A percentile compares a stretch with the other conserved stretches of the same genome.
Conservation (phyloP, 2,888 invertebrate genomes). For the Agriopis marginaria region DNA sequence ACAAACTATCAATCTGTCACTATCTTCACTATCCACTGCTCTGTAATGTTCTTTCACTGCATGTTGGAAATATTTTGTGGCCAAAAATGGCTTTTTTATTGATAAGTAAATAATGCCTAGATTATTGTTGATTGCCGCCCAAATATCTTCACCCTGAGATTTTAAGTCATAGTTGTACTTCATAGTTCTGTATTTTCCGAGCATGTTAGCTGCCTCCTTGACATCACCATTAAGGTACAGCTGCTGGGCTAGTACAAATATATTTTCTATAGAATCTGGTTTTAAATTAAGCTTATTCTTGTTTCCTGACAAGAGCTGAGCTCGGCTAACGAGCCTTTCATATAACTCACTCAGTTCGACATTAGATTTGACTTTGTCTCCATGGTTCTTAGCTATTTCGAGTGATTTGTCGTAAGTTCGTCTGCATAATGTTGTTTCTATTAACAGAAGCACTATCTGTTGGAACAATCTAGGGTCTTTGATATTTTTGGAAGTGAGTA, state of each 20-base stretch:
- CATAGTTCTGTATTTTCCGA: slow-evolving; percentile 72
- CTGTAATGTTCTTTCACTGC: slow-evolving; percentile 91
- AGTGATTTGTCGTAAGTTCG: slow-evolving; percentile 77
- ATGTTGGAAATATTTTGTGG: slow-evolving; percentile 92
- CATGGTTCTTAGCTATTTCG: slow-evolving; percentile 72
- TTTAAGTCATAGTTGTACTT: slow-evolving; percentile 75
- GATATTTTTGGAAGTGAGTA: slow-evolving; percentile 69
- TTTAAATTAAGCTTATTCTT: slow-evolving; percentile 67
- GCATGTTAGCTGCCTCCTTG: slow-evolving; percentile 71
- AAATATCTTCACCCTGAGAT: slow-evolving; percentile 80
- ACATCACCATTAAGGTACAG: slow-evolving; percentile 78
- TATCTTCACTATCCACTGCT: slow-evolving; percentile 76
- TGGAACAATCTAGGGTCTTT: slow-evolving; percentile 74
- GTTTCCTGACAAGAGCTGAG: slow-evolving; percentile 71
- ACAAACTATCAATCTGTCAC: slow-evolving; percentile 73
- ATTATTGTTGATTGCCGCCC: slow-evolving; percentile 90
- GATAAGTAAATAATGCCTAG: slow-evolving; percentile 93
- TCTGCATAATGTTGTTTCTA: slow-evolving; percentile 78
- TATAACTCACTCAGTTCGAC: slow-evolving; percentile 69
- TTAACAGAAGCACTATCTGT: slow-evolving; percentile 69
- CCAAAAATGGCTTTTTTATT: slow-evolving; percentile 92
- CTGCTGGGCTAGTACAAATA: slow-evolving; percentile 79
- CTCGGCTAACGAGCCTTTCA: slow-evolving; percentile 75
- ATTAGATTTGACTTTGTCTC: slow-evolving; percentile 68
- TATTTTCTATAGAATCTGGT: slow-evolving; percentile 77